These are phyloP conservation scores for Xestia ashworthii DNA, from an alignment of 2,888 invertebrate genomes.

Conservation along the genomic window DNA sequence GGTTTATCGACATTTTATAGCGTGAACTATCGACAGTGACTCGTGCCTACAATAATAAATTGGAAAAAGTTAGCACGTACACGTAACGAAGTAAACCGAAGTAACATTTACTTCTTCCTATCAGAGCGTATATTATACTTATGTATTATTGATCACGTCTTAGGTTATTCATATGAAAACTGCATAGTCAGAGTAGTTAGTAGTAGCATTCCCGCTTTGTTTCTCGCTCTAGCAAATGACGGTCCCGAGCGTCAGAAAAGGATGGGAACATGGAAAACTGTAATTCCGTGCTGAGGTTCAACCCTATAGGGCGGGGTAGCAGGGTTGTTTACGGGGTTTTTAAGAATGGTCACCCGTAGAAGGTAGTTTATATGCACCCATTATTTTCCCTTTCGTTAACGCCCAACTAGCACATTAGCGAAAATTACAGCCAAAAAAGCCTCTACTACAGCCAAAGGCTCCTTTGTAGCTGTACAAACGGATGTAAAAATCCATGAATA, in stretches of 20 bases:
- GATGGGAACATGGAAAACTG: not conserved
- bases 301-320: not conserved
- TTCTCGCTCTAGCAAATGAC: too few species aligned
- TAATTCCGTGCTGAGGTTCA: not conserved
- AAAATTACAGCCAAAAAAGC: too few species aligned
- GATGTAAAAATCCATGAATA: too few species aligned
- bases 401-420: too few species aligned
- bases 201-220: too few species aligned
- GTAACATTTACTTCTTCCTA: not conserved
- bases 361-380: not conserved
- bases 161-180: not conserved
- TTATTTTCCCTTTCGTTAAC: not conserved
- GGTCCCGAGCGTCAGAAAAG: not conserved
- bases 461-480: too few species aligned
- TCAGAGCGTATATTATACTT: not conserved
- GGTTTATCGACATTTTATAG: conserved; percentile 21
- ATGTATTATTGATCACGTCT: not conserved
- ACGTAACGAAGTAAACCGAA: not conserved
- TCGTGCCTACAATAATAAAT: not conserved
- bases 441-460: too few species aligned
- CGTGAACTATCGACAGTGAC: not conserved
- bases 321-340: not conserved
- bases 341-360: not conserved
- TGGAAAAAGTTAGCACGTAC: not conserved
- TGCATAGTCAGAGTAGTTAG: not conserved